Base-by-base conservation (phyloP, 2,113 vertebrate species). In the Rhynchomys soricoides region DNA sequence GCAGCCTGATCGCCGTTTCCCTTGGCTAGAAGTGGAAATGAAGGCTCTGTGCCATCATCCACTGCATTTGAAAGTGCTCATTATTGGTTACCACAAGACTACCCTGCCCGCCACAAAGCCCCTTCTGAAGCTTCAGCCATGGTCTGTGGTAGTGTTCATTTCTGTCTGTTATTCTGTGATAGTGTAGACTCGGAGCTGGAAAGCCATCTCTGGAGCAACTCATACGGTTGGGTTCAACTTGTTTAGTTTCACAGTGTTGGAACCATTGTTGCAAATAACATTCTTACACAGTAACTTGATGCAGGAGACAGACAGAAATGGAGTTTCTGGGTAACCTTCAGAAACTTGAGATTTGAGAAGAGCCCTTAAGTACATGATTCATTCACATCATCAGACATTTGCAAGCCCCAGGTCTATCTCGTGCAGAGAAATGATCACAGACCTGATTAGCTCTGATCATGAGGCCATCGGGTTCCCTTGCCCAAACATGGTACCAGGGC, bases 1-100 rank as follows among this genome's bases (percentile, higher is more conserved):
- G 57, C 75, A 89, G 96, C 59, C 81, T 92, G 97, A 87, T 74
- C 55, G 89, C 79, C 97, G 96, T 96, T 96, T 94, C 96, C n/a
- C 82, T 96, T 96, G 93, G 77, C 75, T 94, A 66, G 48, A 90
- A 95, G 75, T 0, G 0, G 73, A 97, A 97, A 96, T 92, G 55
- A 95, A 92, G 90, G 26, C 24, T 50, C 75, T 1, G 9, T 86
- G 86, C 66, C 66, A 89, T 86, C 81, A 87, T 55, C 95, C 79
- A 88, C 52, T 94, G 79, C 81, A 89, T 90, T 55, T 0, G 0
- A 45, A 95, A 64, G 17, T 62, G 50, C 37, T 89, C 40, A 57
- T 92, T 73, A 90, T 94, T 5, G 3, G 70, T 70, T n/a, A 73
- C 86, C 91, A 52, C 45, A 29, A 66, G 29, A 66, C 64, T 11